Evolutionary conservation across 2,888 invertebrate genomes (phyloP).

Genomic region (Synergus japonicus): DNA sequence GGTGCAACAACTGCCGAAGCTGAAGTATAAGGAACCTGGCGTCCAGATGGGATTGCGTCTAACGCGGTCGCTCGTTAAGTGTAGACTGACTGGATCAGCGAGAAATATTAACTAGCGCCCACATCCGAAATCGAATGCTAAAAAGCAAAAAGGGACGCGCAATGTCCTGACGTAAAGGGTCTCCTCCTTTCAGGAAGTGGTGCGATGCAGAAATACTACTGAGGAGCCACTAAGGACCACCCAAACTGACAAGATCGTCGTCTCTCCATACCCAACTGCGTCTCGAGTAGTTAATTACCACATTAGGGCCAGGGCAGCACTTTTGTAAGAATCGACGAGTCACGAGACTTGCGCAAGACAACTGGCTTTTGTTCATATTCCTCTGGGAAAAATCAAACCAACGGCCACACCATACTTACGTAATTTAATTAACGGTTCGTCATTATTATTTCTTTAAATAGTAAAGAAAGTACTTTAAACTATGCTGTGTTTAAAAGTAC

Average conservation of each 20-base stretch:
- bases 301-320: constrained; percentile 31
- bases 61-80: constrained; percentile 58
- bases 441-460: background rate
- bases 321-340: constrained; percentile 39
- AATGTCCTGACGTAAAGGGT: constrained; percentile 44
- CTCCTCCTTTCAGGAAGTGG: constrained; percentile 17
- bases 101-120: constrained; percentile 46
- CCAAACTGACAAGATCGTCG: constrained; percentile 43
- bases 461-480: background rate
- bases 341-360: constrained; percentile 46
- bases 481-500: background rate
- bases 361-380: constrained; percentile 47
- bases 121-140: constrained; percentile 51
- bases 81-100: constrained; percentile 51
- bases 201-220: constrained; percentile 25
- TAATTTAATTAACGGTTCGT: constrained; percentile 38
- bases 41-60: constrained; percentile 69
- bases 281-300: constrained; percentile 36
- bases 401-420: constrained; percentile 3
- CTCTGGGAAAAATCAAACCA: constrained; percentile 15
- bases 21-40: constrained; percentile 65
- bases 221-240: constrained; percentile 51
- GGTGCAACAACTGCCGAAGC: constrained; percentile 62
- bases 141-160: constrained; percentile 53
- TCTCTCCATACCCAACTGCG: background rate